Conservation (phyloP, 2,888 invertebrate genomes). For the Hirudinaria manillensis region DNA sequence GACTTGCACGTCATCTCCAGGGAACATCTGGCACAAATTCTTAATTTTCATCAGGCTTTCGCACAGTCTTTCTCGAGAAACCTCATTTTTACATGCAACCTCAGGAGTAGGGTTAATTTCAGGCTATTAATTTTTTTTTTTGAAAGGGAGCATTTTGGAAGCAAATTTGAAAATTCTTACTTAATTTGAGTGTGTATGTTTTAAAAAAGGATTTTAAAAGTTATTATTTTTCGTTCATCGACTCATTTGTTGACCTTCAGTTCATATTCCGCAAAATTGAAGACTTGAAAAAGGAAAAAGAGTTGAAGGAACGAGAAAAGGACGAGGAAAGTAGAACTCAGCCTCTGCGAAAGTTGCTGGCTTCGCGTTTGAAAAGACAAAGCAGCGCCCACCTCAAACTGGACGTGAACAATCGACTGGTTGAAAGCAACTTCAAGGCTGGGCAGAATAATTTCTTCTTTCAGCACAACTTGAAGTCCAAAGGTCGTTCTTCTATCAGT, state of each 20-base stretch:
- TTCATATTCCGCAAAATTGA: slow-evolving; percentile 79
- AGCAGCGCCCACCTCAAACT: slow-evolving; percentile 10
- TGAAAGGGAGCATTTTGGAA: no score
- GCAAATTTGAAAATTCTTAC: no score
- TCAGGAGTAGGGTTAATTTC: slow-evolving; percentile 80
- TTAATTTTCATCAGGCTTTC: slow-evolving; percentile 98
- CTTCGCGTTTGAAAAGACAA: slow-evolving; percentile 8
- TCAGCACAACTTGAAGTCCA: neutral
- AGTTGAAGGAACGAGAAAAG: slow-evolving; percentile 90
- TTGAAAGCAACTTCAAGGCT: neutral
- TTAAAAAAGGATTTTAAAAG: no score
- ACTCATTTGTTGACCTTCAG: slow-evolving; percentile 50
- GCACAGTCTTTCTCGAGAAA: slow-evolving; percentile 97
- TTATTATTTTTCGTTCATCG: neutral
- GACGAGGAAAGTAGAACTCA: slow-evolving; percentile 96
- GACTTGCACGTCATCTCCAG: slow-evolving; percentile 95
- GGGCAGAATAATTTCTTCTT: no score
- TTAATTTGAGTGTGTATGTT: no score
- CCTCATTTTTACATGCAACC: slow-evolving; percentile 93
- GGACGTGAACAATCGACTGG: neutral
- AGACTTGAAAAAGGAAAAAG: slow-evolving; percentile 92
- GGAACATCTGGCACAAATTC: slow-evolving; percentile 79
- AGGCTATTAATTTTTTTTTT: neutral
- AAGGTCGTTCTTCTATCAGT: neutral
- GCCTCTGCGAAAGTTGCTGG: slow-evolving; percentile 79